These are phyloP conservation scores for Neoarius graeffei DNA, from an alignment of 2,113 vertebrate species.

Conservation along the genomic window DNA sequence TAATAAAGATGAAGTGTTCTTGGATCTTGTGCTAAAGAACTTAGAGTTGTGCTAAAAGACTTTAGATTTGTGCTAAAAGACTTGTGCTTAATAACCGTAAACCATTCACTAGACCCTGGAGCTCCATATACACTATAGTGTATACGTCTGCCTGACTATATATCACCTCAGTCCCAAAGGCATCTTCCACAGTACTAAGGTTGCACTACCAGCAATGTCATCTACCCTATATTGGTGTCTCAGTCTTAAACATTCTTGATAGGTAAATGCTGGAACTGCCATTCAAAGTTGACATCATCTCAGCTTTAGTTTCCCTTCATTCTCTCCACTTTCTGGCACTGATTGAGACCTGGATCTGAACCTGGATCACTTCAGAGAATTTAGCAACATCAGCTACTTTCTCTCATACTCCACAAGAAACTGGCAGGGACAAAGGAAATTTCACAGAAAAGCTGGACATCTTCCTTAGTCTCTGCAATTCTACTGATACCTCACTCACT, in stretches of 20 bases:
- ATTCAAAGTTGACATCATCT: constrained; percentile 11
- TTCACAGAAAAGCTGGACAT: not conserved
- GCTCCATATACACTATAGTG: not conserved
- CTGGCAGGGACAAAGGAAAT: not conserved
- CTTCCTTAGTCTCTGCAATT: not conserved
- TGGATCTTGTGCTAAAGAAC: no score
- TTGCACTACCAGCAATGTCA: not conserved
- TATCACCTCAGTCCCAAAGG: not conserved
- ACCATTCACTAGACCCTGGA: not conserved
- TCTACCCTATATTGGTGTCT: not conserved
- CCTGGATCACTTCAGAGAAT: not conserved
- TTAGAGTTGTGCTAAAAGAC: no score
- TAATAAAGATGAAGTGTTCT: no score
- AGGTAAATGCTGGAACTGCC: not conserved
- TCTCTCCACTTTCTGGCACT: not conserved
- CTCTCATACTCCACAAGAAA: not conserved
- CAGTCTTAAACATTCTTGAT: not conserved
- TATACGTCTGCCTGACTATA: not conserved
- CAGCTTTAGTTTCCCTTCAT: not conserved
- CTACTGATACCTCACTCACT: not conserved
- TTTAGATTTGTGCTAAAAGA: no score
- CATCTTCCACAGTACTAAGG: not conserved
- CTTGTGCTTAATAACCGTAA: no score
- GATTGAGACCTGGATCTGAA: not conserved
- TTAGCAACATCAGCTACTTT: not conserved